Conservation (phyloP, 2,797 vertebrate genomes). For the Erpetoichthys calabaricus region DNA sequence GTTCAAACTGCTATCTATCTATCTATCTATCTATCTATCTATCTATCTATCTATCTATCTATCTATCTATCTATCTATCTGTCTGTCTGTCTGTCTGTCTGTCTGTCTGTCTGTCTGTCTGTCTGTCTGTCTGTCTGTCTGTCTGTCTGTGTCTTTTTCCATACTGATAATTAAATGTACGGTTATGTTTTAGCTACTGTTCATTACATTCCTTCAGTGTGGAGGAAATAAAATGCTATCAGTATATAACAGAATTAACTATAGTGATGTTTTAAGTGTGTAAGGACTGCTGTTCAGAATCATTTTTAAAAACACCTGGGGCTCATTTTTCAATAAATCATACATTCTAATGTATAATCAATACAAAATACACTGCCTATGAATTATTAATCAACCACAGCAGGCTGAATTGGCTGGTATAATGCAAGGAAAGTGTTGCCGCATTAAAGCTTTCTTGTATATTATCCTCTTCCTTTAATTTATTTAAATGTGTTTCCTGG, state of each 20-base stretch:
- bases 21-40: too few relatives aligned
- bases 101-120: too few relatives aligned
- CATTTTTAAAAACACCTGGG: not conserved
- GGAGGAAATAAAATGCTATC: not conserved
- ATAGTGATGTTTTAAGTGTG: not conserved
- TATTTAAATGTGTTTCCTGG: conserved; percentile 5
- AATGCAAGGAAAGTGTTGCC: not conserved
- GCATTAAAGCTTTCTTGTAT: not conserved
- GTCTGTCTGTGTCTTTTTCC: too few relatives aligned
- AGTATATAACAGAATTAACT: conserved; percentile 19
- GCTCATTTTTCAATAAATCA: conserved; percentile 13
- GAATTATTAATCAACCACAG: conserved; percentile 4
- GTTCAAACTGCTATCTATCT: too few relatives aligned
- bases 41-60: too few relatives aligned
- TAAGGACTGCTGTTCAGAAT: conserved; percentile 4
- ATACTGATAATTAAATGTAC: too few relatives aligned
- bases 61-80: too few relatives aligned
- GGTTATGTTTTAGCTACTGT: not conserved
- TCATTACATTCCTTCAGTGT: not conserved
- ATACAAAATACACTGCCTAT: not conserved
- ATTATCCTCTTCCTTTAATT: not conserved
- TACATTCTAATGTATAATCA: conserved; percentile 18
- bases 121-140: too few relatives aligned
- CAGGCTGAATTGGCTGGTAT: not conserved
- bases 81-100: too few relatives aligned